Conservation (phyloP, 2,888 invertebrate genomes). For the Colletes collaris region DNA sequence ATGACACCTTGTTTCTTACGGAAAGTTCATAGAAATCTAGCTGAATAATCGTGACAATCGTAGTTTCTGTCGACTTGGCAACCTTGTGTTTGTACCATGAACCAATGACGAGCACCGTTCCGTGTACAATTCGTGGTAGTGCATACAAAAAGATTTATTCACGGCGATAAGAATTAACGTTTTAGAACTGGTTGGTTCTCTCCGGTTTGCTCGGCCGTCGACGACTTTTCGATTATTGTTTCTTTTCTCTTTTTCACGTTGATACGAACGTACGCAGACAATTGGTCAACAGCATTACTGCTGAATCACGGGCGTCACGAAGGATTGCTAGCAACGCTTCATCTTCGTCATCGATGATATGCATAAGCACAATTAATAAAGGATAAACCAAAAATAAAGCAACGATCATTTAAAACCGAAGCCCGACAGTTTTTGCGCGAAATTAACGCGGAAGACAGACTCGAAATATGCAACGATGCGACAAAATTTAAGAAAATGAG, state of each 20-base stretch:
- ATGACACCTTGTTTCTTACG: not conserved
- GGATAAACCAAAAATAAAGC: constrained; percentile 4
- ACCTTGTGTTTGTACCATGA: constrained; percentile 12
- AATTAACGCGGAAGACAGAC: not conserved
- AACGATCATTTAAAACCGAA: not conserved
- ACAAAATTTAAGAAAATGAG: no score
- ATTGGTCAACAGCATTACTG: not conserved
- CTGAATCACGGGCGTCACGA: constrained; percentile 23
- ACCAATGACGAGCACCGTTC: not conserved
- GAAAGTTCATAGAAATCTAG: constrained; percentile 12
- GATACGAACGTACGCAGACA: not conserved
- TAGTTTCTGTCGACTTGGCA: constrained; percentile 9
- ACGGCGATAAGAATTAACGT: constrained; percentile 11
- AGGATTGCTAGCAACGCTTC: constrained; percentile 13
- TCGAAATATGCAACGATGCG: not conserved
- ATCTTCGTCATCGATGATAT: not conserved
- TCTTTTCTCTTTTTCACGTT: not conserved
- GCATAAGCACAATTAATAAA: not conserved
- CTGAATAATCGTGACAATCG: constrained; percentile 22
- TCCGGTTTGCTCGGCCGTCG: not conserved
- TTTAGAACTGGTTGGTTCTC: not conserved
- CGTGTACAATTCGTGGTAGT: not conserved
- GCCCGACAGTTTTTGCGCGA: no score
- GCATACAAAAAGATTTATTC: constrained; percentile 10
- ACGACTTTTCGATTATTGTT: not conserved